Evolutionary conservation across 1,140 invertebrate species (phyloP).

Genomic region (Drosophila mauritiana): DNA sequence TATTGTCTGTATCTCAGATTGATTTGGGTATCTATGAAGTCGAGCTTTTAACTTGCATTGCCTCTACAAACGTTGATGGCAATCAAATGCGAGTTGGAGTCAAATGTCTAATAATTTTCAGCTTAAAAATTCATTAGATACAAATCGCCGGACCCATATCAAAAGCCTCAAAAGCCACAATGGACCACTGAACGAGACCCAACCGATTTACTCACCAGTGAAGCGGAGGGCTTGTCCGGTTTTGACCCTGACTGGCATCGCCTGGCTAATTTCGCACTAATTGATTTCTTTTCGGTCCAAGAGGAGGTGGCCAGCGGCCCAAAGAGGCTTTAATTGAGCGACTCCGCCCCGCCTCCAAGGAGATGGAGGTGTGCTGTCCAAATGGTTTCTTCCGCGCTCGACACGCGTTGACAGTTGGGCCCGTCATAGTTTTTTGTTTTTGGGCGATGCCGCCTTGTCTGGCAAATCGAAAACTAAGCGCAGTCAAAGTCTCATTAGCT

Average conservation of each 20-base stretch:
- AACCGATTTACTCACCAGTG: conserved; percentile 62
- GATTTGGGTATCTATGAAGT: conserved; percentile 22
- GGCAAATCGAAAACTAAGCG: conserved; percentile 79
- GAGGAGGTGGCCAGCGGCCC: conserved; percentile 9
- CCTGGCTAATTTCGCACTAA: conserved; percentile 77
- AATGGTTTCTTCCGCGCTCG: conserved; percentile 62
- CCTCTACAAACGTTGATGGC: conserved; percentile 13
- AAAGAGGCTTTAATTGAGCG: conserved; percentile 73
- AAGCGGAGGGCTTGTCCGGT: conserved; percentile 15
- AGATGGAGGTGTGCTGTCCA: conserved; percentile 46
- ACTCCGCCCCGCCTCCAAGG: conserved; percentile 25
- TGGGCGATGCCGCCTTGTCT: conserved; percentile 21
- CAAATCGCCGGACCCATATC: conserved; percentile 74
- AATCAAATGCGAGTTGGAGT: conserved; percentile 56
- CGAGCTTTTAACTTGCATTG: conserved; percentile 15
- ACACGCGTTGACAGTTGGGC: conserved; percentile 76
- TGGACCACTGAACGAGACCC: conserved; percentile 37
- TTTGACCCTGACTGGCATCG: conserved; percentile 38
- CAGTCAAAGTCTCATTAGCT: conserved; percentile 81
- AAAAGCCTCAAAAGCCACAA: conserved; percentile 66
- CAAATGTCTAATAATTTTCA: conserved; percentile 77
- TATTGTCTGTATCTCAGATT: not conserved
- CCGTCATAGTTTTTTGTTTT: conserved; percentile 23
- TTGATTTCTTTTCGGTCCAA: conserved; percentile 68
- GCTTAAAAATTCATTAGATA: conserved; percentile 78